A percentile compares a stretch with the other conserved stretches of the same genome.
Conservation (phyloP, 2,797 vertebrate species). For the Enteromius afrohamiltoni region DNA sequence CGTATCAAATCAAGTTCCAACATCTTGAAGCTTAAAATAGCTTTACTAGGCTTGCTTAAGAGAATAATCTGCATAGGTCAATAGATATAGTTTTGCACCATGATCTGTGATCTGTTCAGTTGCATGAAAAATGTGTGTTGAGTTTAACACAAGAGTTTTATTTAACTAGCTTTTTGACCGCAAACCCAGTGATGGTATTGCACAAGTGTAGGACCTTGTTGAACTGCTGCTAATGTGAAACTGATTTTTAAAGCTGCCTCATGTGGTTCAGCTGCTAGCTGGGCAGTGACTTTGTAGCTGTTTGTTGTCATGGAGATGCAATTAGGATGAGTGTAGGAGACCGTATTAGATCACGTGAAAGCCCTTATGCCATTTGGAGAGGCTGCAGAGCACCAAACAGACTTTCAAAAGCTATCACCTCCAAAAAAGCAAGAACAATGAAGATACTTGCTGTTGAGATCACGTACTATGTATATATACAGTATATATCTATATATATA, state of each 20-base stretch:
- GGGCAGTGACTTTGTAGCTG: conserved; percentile 26
- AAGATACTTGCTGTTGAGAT: conserved; percentile 26
- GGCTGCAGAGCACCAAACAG: conserved; percentile 26
- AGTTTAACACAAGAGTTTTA: neutral
- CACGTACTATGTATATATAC: neutral
- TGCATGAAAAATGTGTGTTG: neutral
- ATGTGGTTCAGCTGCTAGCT: neutral
- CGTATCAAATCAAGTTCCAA: conserved; percentile 48
- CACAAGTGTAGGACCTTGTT: neutral
- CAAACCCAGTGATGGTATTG: neutral
- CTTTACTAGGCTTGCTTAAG: conserved; percentile 33
- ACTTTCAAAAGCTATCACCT: conserved; percentile 13
- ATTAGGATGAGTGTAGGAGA: conserved; percentile 21
- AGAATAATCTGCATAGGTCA: conserved; percentile 38
- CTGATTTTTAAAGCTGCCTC: neutral
- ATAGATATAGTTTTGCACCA: neutral
- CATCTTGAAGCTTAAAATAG: conserved; percentile 29
- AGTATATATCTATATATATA: neutral
- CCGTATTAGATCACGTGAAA: conserved; percentile 10
- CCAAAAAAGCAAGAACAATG: conserved; percentile 37
- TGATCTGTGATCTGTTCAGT: neutral
- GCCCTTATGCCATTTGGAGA: conserved; percentile 11
- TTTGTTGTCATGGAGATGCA: conserved; percentile 27
- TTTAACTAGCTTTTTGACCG: neutral
- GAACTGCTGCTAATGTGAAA: conserved; percentile 3